Base-by-base conservation (phyloP, 92 coral and sea anemone genomes). In the Zoanthus sociatus region DNA sequence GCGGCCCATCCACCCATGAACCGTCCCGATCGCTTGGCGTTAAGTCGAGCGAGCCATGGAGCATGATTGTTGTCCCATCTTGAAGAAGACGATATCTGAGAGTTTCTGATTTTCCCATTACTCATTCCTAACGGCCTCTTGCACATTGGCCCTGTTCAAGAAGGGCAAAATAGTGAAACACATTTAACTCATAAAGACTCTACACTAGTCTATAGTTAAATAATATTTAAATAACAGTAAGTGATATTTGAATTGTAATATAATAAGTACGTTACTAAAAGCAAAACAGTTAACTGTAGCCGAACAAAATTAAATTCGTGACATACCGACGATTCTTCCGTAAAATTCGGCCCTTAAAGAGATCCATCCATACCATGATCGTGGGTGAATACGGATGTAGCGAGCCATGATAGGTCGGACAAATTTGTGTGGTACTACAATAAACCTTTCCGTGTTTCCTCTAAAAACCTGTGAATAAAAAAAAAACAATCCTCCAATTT, bases 1-100 rank as follows among this genome's bases (percentile, higher is more conserved):
- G 94, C 94, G 50, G 89, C 32, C 94, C 94, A 91, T 6, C 87
- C 94, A 9, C 94, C 94, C 87, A 91, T 88, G 32, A 18, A 46
- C 26, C 76, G 75, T 5, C 94, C 94, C n/a, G 86, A 63, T 17
- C 91, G 82, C 61, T 67, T 86, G 5, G 83, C 69, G 48, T 91
- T 91, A 20, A 91, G 87, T 33, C 94, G 89, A 37, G 94, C 94
- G 42, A 91, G 69, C 55, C 63, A 76, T 53, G 94, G 91, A n/a
- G 82, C 86, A 61, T 88, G 91, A 68, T 83, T 88, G 17, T 44
- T 74, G 85, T 84, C 87, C 64, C 77, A 76, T 78, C 51, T 73
- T 47, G 94, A 91, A 16, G 94, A 91, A 17, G 94, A 90, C 75
- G 88, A 83, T 68, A 91, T 88, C 18, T 90, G 91, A 7, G 89